A percentile compares a stretch with the other conserved stretches of the same genome.
Evolutionary conservation across 2,797 vertebrate genomes (phyloP).

Genomic region (Pipistrellus pygmaeus): DNA sequence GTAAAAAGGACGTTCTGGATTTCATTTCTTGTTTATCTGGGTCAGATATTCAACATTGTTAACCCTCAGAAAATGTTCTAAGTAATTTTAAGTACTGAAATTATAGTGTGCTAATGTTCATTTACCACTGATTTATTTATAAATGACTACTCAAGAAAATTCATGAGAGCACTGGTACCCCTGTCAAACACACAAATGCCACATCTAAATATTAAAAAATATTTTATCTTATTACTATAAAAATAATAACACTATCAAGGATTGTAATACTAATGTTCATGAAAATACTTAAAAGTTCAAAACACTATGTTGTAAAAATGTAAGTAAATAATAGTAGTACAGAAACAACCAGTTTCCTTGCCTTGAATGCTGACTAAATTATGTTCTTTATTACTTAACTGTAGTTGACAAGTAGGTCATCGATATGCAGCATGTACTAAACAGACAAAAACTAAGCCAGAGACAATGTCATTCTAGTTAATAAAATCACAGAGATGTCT

Average conservation of each 20-base stretch:
- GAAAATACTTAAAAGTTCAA: slow-evolving; percentile 6
- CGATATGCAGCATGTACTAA: neutral
- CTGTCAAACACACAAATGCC: neutral
- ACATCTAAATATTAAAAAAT: neutral
- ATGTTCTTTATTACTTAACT: neutral
- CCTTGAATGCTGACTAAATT: neutral
- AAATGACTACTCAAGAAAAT: slow-evolving; percentile 11
- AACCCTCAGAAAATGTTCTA: neutral
- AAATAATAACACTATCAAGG: slow-evolving; percentile 2
- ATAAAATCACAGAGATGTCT: neutral
- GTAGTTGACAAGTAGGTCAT: neutral
- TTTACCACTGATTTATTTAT: neutral
- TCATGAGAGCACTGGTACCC: neutral
- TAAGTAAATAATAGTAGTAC: neutral
- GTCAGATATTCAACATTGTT: neutral
- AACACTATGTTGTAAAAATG: neutral
- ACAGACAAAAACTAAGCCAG: neutral
- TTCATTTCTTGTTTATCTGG: slow-evolving; percentile 10
- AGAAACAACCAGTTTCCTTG: neutral
- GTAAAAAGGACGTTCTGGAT: neutral
- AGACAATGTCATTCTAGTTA: neutral
- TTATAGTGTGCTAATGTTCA: neutral
- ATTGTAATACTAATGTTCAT: neutral
- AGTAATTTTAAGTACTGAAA: neutral
- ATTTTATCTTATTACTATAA: neutral